These are phyloP conservation scores for Hippocampus barbouri DNA, from an alignment of 2,113 vertebrate genomes.

Conservation along the genomic window DNA sequence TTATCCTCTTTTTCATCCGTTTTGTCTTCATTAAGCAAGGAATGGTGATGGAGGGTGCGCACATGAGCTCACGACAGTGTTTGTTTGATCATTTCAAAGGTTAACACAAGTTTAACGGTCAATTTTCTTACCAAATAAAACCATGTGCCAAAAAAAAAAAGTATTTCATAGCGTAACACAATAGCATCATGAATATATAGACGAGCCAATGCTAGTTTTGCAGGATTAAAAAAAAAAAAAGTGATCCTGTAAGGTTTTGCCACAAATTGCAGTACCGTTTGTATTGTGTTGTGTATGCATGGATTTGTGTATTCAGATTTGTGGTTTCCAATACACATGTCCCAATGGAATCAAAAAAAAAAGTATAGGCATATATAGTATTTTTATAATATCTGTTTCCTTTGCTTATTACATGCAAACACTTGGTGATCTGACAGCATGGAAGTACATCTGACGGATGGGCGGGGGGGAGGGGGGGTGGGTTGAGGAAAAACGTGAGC, in stretches of 20 bases:
- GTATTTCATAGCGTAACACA: conserved; percentile 72
- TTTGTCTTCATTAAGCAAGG: conserved; percentile 47
- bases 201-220: conserved; percentile 60
- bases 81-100: conserved; percentile 64
- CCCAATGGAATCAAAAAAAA: conserved; percentile 61
- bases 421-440: conserved; percentile 78
- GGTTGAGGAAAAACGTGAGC: conserved; percentile 16
- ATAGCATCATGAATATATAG: conserved; percentile 72
- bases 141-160: conserved; percentile 51
- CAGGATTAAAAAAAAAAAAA: conserved; percentile 60
- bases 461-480: conserved; percentile 17
- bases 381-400: conserved; percentile 75
- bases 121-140: conserved; percentile 55
- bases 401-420: conserved; percentile 81
- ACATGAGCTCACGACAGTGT: conserved; percentile 68
- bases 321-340: conserved; percentile 58
- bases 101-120: conserved; percentile 60
- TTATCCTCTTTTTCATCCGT: conserved; percentile 11
- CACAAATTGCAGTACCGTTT: conserved; percentile 37
- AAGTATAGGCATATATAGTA: conserved; percentile 69
- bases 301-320: conserved; percentile 56
- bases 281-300: conserved; percentile 45
- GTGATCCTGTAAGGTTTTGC: conserved; percentile 56
- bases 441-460: conserved; percentile 68
- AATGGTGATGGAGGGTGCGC: conserved; percentile 60